Evolutionary conservation across 2,888 invertebrate genomes (phyloP).

Genomic region (Caenorhabditis zanzibari): DNA sequence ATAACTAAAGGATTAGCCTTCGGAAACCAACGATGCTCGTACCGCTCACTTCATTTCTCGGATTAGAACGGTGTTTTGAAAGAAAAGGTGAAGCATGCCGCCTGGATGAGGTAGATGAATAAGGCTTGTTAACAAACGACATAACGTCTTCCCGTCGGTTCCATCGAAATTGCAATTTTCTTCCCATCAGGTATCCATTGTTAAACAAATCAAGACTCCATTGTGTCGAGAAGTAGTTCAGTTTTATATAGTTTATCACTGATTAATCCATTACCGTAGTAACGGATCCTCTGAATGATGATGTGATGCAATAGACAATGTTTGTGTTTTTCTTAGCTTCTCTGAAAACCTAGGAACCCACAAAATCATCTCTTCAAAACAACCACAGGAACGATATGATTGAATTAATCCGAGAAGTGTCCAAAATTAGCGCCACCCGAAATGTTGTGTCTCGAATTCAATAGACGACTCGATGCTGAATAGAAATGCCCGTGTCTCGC

Average conservation of each 20-base stretch:
- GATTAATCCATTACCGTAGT: constrained; percentile 15
- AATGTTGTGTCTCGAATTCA: constrained; percentile 55
- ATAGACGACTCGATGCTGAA: constrained; percentile 43
- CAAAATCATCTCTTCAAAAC: not conserved
- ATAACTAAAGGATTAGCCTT: constrained; percentile 59
- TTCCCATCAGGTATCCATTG: constrained; percentile 27
- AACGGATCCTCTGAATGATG: not conserved
- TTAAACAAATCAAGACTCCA: constrained; percentile 17
- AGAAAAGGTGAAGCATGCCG: constrained; percentile 44
- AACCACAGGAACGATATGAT: constrained; percentile 43
- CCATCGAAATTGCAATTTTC: not conserved
- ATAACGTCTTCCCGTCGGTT: not conserved
- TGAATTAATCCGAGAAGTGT: constrained; percentile 47
- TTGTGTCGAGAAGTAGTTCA: constrained; percentile 9
- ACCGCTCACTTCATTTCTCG: constrained; percentile 52
- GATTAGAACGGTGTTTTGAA: constrained; percentile 61
- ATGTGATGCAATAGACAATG: not conserved
- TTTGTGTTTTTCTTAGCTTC: not conserved
- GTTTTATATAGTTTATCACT: constrained; percentile 24
- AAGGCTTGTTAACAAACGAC: constrained; percentile 43
- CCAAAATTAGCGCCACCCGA: constrained; percentile 53
- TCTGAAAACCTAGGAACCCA: not conserved
- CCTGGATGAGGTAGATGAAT: constrained; percentile 29
- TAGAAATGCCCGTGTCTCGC: constrained; percentile 48
- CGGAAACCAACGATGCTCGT: constrained; percentile 46